Conservation (phyloP, 2,113 vertebrate species). For the Picathartes gymnocephalus region DNA sequence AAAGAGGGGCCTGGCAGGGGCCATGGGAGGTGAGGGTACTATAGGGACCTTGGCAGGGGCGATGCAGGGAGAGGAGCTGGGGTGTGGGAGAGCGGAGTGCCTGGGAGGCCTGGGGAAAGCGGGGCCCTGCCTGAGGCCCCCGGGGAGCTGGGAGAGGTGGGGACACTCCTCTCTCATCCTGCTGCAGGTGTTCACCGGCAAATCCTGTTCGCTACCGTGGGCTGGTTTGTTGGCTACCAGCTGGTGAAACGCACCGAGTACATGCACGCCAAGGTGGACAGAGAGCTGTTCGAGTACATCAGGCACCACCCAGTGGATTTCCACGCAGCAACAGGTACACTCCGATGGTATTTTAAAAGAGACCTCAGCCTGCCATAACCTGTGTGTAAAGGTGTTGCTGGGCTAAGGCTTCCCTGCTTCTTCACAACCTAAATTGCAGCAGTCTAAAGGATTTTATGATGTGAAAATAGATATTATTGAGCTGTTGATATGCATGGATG, state of each 20-base stretch:
- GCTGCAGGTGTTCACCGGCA: slow-evolving; percentile 88
- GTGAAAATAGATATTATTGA: background rate
- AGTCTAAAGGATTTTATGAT: background rate
- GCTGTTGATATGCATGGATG: background rate
- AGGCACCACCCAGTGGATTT: slow-evolving; percentile 79
- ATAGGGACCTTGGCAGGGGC: background rate
- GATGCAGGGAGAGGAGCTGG: background rate
- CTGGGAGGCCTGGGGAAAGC: no score
- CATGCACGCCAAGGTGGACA: slow-evolving; percentile 72
- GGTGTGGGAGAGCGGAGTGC: accelerated
- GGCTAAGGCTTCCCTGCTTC: background rate
- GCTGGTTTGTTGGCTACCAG: slow-evolving; percentile 85
- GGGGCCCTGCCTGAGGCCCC: accelerated
- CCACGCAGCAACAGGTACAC: slow-evolving; percentile 64
- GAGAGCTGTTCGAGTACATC: slow-evolving; percentile 81
- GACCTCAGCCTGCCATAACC: background rate
- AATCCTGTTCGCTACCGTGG: slow-evolving; percentile 71
- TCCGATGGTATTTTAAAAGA: background rate
- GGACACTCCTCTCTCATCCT: background rate
- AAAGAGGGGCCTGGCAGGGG: background rate
- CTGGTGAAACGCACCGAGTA: slow-evolving; percentile 77
- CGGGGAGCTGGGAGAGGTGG: background rate
- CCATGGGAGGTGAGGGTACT: background rate
- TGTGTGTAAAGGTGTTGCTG: background rate
- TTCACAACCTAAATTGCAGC: background rate